Conservation (phyloP, 2,888 invertebrate genomes). For the Oligia latruncula region DNA sequence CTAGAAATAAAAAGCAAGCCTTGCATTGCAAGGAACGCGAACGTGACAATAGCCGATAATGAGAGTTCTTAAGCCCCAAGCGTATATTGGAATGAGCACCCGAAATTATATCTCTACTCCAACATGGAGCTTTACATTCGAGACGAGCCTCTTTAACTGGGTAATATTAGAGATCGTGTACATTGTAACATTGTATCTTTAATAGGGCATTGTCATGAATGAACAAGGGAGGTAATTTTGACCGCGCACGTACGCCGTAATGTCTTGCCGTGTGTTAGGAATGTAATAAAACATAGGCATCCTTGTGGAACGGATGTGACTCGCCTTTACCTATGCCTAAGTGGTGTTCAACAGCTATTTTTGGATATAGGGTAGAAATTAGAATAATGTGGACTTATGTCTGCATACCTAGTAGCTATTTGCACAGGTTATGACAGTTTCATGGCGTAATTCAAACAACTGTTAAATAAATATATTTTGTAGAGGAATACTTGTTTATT, state of each 20-base stretch:
- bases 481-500: constrained; percentile 8
- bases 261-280: constrained; percentile 78
- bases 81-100: constrained; percentile 77
- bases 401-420: background rate
- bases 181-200: constrained; percentile 78
- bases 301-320: constrained; percentile 77
- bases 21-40: constrained; percentile 58
- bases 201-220: constrained; percentile 83
- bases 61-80: constrained; percentile 67
- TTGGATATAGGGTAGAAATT: constrained; percentile 30
- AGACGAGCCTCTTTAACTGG: constrained; percentile 69
- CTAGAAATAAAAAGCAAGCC: constrained; percentile 50
- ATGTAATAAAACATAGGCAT: constrained; percentile 83
- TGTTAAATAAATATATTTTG: background rate
- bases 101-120: constrained; percentile 67
- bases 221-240: constrained; percentile 79
- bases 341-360: constrained; percentile 50
- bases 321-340: constrained; percentile 64
- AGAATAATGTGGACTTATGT: constrained; percentile 2
- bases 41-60: constrained; percentile 73
- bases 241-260: constrained; percentile 78
- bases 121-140: constrained; percentile 68
- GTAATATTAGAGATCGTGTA: constrained; percentile 67
- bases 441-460: background rate
- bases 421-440: background rate